Base-by-base conservation (phyloP, 2,888 invertebrate species). In the Melieria crassipennis region DNA sequence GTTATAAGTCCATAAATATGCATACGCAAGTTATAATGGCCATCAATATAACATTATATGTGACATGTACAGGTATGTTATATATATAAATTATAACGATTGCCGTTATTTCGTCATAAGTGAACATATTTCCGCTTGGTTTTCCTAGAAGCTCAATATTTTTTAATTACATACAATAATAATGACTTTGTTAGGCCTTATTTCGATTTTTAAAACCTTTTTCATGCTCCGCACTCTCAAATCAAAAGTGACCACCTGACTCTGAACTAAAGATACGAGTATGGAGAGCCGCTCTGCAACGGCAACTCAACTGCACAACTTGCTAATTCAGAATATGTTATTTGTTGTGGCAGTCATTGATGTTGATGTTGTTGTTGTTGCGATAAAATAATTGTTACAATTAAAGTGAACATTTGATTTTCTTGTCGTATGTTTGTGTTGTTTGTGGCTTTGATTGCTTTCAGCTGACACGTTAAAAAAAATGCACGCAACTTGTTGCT, bases 331-430 rank as follows among this genome's bases (percentile, higher is more conserved):
- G n/a, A 50, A 48, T 60, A 61, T 16, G 16, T 13, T 16, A 10
- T 9, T 63, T 46, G 4, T 65, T 43, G 52, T 57, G 46, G n/a
- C 42, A 50, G 60, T 68, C 56, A 55, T 55, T 60, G 47, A 57
- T 43, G 52, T 57, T 56, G n/a, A 42, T 61, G 60, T 68, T 62
- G 61, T 68, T 60, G 47, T 62, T 55, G 45, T 68, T 60, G 7
- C 11, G 45, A 3, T 43, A 45, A 7, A 62, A 16, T 62, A 62
- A 62, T 69, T 56, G 57, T 61, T 11, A 61, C 62, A 61, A 69
- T 61, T 69, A 48, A 69, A 62, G 42, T 46, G 61, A 45, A 69
- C 50, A 55, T 65, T 65, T 62, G 62, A 62, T 62, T 65, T 65
- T n/a, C 4, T 61, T 61, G 45, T 10, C 66, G 7, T 30, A 30